phyloP scores from a whole-genome alignment of 35 echinoderm and acorn worm species.

The Strongylocentrotus purpuratus region DNA sequence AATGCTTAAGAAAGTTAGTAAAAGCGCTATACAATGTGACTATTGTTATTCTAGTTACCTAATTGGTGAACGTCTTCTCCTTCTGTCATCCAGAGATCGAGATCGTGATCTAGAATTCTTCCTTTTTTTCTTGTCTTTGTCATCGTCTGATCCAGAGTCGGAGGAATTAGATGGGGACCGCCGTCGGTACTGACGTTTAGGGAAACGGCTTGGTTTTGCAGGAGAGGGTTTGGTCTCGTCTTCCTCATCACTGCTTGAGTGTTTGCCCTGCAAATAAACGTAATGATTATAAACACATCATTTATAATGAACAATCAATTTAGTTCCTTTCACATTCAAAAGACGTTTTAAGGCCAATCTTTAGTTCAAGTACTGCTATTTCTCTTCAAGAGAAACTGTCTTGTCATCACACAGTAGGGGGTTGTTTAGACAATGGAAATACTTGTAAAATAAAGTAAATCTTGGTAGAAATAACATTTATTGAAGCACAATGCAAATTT shows the following conservation, averaged over 20 bases:
- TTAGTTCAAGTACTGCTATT: too few relatives aligned
- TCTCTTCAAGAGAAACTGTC: too few relatives aligned
- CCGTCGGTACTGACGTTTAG: slow-evolving; percentile 82
- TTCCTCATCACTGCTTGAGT: slow-evolving; percentile 13
- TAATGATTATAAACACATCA: not conserved
- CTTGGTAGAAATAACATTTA: too few relatives aligned
- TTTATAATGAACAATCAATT: not conserved
- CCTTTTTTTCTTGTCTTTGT: slow-evolving; percentile 48
- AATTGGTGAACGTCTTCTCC: slow-evolving; percentile 31
- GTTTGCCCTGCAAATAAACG: not conserved
- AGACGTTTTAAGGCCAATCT: too few relatives aligned
- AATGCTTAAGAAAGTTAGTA: too few relatives aligned
- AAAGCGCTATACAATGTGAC: too few relatives aligned
- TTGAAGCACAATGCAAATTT: too few relatives aligned
- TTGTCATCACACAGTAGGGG: too few relatives aligned
- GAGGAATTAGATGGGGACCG: slow-evolving; percentile 74
- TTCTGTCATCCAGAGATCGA: slow-evolving; percentile 55
- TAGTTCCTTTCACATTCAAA: not conserved
- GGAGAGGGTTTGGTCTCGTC: slow-evolving; percentile 39
- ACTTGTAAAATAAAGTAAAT: too few relatives aligned
- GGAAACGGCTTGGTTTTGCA: slow-evolving; percentile 60
- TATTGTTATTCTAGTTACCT: not conserved
- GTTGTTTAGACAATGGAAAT: too few relatives aligned
- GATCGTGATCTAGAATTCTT: slow-evolving; percentile 39
- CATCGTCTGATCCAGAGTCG: slow-evolving; percentile 58